These are phyloP conservation scores for Falcaria lacertinaria DNA, from an alignment of 2,888 invertebrate genomes.

Conservation along the genomic window DNA sequence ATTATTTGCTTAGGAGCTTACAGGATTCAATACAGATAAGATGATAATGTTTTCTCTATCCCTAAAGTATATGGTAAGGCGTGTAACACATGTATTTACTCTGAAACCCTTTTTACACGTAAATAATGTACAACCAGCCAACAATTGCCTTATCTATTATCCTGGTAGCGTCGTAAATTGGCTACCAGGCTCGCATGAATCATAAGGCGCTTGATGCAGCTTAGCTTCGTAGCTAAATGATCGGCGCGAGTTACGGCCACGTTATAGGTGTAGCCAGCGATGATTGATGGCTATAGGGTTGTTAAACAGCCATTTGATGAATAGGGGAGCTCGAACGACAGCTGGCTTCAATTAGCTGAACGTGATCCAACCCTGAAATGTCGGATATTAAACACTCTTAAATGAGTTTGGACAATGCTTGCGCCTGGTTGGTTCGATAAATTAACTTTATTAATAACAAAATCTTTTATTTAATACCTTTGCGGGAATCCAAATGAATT, in stretches of 20 bases:
- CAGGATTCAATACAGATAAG: too few species aligned
- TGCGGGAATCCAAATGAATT: too few species aligned
- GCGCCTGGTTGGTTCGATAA: neutral
- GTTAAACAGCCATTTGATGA: slow-evolving; percentile 40
- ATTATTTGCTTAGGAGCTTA: too few species aligned
- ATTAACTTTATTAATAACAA: too few species aligned
- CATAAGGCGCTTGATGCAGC: slow-evolving; percentile 20
- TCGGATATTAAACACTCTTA: neutral
- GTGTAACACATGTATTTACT: too few species aligned
- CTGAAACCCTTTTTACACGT: too few species aligned
- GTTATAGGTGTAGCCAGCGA: neutral
- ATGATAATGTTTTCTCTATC: too few species aligned
- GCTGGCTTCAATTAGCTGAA: neutral
- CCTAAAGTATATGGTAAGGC: too few species aligned
- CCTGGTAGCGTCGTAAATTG: slow-evolving; percentile 13
- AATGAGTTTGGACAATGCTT: neutral
- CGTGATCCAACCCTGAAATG: neutral
- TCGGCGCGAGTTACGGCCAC: slow-evolving; percentile 28
- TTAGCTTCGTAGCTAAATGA: slow-evolving; percentile 22
- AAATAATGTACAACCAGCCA: neutral
- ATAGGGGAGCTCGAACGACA: slow-evolving; percentile 20
- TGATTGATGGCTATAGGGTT: slow-evolving; percentile 18
- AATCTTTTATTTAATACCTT: too few species aligned
- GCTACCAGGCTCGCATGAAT: slow-evolving; percentile 21
- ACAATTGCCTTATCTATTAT: neutral